Conservation (phyloP, 1,140 invertebrate species). For the Zaprionus lachaisei region DNA sequence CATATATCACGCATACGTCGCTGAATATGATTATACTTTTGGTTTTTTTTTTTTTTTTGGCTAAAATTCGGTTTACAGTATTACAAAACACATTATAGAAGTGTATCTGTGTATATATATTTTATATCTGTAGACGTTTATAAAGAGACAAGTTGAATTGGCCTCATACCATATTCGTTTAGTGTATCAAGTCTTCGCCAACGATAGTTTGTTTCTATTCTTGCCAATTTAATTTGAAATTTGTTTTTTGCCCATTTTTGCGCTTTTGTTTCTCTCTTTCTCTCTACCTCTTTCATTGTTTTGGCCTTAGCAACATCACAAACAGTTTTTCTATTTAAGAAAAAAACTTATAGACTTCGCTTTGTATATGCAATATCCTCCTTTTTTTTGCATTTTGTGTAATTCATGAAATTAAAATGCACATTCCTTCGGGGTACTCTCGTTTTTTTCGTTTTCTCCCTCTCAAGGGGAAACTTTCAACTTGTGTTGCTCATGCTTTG, state of each 20-base stretch:
- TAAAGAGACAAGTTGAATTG: background rate
- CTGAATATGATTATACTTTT: background rate
- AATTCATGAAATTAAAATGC: slow-evolving; percentile 22
- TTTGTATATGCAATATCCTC: background rate
- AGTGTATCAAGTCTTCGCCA: background rate
- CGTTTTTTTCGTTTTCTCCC: background rate
- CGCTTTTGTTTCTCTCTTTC: background rate
- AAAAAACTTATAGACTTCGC: slow-evolving; percentile 6
- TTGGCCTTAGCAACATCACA: slow-evolving; percentile 40
- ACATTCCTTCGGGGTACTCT: slow-evolving; percentile 6
- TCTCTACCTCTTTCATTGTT: background rate
- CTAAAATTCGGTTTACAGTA: slow-evolving; percentile 27
- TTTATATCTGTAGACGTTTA: too few relatives aligned
- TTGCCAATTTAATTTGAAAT: slow-evolving; percentile 2
- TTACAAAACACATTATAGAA: slow-evolving; percentile 1
- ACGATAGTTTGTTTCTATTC: background rate
- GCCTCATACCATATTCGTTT: background rate
- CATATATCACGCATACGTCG: background rate
- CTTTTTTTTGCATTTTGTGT: slow-evolving; percentile 11
- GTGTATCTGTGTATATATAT: background rate
- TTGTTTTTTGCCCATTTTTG: background rate
- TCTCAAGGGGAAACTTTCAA: background rate
- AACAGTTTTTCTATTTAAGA: slow-evolving; percentile 27
- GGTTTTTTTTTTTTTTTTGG: background rate
- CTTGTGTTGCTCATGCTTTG: background rate